Evolutionary conservation across 1,140 invertebrate genomes (phyloP).

Genomic region (Latrodectus geometricus): DNA sequence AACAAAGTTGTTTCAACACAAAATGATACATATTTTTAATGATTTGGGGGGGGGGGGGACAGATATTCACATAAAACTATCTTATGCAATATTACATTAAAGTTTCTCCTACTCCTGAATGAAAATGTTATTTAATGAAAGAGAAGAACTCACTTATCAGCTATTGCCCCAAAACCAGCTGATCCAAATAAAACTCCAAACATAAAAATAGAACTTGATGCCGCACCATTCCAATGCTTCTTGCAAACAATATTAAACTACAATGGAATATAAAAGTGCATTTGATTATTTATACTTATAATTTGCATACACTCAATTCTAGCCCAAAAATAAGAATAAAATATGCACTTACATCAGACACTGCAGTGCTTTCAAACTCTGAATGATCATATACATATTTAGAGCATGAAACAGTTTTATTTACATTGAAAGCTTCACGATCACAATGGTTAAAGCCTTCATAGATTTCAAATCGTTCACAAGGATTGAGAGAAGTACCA

Average conservation of each 20-base stretch:
- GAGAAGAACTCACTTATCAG: constrained; percentile 65
- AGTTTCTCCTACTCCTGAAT: too few relatives aligned
- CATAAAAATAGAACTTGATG: constrained; percentile 67
- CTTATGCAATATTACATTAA: too few relatives aligned
- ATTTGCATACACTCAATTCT: background rate
- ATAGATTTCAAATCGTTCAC: constrained; percentile 16
- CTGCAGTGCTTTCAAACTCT: constrained; percentile 50
- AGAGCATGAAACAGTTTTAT: constrained; percentile 29
- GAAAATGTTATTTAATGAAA: background rate
- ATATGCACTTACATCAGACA: constrained; percentile 43
- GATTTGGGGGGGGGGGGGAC: background rate
- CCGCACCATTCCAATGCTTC: constrained; percentile 63
- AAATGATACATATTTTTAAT: background rate
- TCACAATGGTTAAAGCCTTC: constrained; percentile 26
- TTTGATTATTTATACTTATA: background rate
- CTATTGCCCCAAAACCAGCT: constrained; percentile 65
- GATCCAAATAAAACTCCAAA: constrained; percentile 67
- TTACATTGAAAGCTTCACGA: constrained; percentile 15
- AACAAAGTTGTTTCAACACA: too few relatives aligned
- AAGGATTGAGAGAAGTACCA: constrained; percentile 1
- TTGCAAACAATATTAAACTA: constrained; percentile 67
- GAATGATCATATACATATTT: constrained; percentile 37
- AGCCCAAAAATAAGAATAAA: background rate
- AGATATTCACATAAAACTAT: background rate
- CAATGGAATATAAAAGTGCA: background rate